Percentiles rank a stretch among this genome's conserved stretches.
phyloP scores from a whole-genome alignment of 2,113 vertebrate genomes.

The Syngnathus floridae region DNA sequence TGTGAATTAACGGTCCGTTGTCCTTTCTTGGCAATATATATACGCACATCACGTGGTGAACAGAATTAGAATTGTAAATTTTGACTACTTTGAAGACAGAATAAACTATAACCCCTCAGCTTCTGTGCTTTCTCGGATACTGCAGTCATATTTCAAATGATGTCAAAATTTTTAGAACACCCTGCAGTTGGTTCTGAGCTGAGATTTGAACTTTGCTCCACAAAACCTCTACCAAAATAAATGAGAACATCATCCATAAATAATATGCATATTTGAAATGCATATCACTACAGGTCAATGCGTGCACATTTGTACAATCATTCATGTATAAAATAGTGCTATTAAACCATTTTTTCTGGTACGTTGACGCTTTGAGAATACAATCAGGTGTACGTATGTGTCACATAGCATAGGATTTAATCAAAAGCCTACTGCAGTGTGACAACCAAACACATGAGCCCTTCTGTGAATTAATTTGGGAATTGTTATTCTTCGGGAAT shows the following conservation, averaged over 20 bases:
- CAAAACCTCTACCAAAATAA: slow-evolving; percentile 13
- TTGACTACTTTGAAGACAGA: too few relatives aligned
- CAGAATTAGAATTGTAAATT: too few relatives aligned
- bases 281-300: slow-evolving; percentile 20
- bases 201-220: background rate
- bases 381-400: background rate
- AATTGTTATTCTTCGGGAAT: slow-evolving; percentile 24
- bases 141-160: background rate
- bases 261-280: slow-evolving; percentile 30
- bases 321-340: slow-evolving; percentile 32
- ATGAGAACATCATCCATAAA: slow-evolving; percentile 54
- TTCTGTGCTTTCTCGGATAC: background rate
- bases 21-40: too few relatives aligned
- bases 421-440: slow-evolving; percentile 24
- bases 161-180: background rate
- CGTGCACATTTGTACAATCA: slow-evolving; percentile 14
- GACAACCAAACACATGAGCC: slow-evolving; percentile 19
- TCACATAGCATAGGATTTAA: background rate
- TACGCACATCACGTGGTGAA: too few relatives aligned
- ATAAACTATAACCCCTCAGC: too few relatives aligned
- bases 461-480: slow-evolving; percentile 10
- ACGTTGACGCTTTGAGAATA: background rate
- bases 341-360: slow-evolving; percentile 12
- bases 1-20: background rate
- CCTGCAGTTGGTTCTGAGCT: slow-evolving; percentile 11